These are phyloP conservation scores for Hippoglossus stenolepis DNA, from an alignment of 2,113 vertebrate genomes.

Conservation along the genomic window DNA sequence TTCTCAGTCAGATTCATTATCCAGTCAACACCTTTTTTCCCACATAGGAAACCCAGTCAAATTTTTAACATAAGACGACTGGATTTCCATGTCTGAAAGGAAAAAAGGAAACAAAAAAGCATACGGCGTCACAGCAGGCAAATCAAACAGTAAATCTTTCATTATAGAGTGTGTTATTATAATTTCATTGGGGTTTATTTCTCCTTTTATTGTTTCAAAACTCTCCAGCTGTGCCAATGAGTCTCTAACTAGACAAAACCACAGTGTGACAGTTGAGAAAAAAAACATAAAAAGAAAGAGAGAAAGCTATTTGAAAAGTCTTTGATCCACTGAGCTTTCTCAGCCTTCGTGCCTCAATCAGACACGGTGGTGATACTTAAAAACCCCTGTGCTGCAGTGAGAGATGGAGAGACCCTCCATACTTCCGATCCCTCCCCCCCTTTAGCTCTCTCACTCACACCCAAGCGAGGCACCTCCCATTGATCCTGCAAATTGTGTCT, in stretches of 20 bases:
- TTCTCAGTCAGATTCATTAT: neutral
- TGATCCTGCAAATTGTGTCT: conserved; percentile 83
- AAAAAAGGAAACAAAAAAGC: conserved; percentile 2
- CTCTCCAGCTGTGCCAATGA: conserved; percentile 41
- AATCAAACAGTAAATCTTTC: conserved; percentile 13
- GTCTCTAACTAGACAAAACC: conserved; percentile 47
- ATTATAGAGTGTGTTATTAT: conserved; percentile 35
- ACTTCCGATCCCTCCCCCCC: conserved; percentile 19
- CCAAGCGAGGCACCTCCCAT: conserved; percentile 69
- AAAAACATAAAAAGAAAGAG: conserved; percentile 28
- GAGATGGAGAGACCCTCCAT: conserved; percentile 51
- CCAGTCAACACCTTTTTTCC: neutral
- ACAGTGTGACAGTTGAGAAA: conserved; percentile 44
- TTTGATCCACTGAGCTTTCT: conserved; percentile 76
- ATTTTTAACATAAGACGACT: neutral
- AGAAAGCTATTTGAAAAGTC: conserved; percentile 70
- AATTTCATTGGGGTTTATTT: conserved; percentile 57
- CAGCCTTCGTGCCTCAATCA: conserved; percentile 70
- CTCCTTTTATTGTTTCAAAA: conserved; percentile 52
- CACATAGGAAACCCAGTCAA: neutral
- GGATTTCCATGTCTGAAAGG: neutral
- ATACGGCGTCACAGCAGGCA: neutral
- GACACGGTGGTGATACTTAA: conserved; percentile 72
- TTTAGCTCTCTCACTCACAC: conserved; percentile 32
- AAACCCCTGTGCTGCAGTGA: conserved; percentile 60